Conservation (phyloP, 2,888 invertebrate genomes). For the Meteorus cinctellus region DNA sequence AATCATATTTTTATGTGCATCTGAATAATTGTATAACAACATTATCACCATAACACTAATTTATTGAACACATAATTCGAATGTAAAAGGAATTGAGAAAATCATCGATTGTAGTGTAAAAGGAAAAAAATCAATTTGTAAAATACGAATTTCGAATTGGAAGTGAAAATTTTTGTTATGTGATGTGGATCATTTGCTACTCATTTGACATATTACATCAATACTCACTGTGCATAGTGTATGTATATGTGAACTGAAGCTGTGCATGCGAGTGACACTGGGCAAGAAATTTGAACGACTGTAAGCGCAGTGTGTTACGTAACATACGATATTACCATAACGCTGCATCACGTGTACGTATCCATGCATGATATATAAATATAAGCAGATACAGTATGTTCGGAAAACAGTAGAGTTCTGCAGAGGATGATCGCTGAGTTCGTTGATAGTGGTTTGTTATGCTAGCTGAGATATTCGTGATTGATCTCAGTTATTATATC, state of each 20-base stretch:
- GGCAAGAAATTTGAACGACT: slow-evolving; percentile 39
- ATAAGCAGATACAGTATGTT: not conserved
- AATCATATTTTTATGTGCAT: not conserved
- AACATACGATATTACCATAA: slow-evolving; percentile 52
- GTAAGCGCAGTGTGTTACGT: slow-evolving; percentile 44
- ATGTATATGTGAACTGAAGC: slow-evolving; percentile 20
- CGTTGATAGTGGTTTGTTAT: no score
- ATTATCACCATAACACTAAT: not conserved
- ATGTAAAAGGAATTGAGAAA: not conserved
- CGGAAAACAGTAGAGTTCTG: not conserved
- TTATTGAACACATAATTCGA: not conserved
- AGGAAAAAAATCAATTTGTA: not conserved
- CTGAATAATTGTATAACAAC: not conserved
- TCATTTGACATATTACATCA: slow-evolving; percentile 44
- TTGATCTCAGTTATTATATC: no score
- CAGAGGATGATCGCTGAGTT: no score
- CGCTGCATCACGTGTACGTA: slow-evolving; percentile 38
- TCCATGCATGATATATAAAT: slow-evolving; percentile 10
- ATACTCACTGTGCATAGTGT: slow-evolving; percentile 38
- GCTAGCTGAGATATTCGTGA: no score
- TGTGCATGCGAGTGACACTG: slow-evolving; percentile 44
- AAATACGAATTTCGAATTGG: no score
- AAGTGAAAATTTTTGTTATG: no score
- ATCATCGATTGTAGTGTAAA: not conserved
- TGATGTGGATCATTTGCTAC: not conserved